These are phyloP conservation scores for Leiothrix lutea DNA, from an alignment of 2,113 vertebrate species.

Conservation along the genomic window DNA sequence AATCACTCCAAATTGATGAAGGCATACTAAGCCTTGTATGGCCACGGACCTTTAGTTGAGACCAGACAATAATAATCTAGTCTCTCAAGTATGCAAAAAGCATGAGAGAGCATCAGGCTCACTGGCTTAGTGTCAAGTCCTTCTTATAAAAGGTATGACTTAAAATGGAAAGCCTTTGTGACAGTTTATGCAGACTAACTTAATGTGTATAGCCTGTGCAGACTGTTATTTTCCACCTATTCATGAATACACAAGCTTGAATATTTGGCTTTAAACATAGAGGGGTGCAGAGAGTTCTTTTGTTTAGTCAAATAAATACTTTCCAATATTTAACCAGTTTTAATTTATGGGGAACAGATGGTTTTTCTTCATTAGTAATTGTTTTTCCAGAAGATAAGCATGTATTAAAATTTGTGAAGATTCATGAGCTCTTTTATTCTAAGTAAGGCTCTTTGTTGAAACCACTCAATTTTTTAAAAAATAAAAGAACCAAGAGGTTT, in stretches of 20 bases:
- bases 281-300: neutral
- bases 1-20: neutral
- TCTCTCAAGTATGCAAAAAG: conserved; percentile 53
- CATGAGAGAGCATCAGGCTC: neutral
- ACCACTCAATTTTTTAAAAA: neutral
- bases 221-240: conserved; percentile 13
- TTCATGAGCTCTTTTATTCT: neutral
- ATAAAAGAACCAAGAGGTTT: neutral
- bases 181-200: conserved; percentile 17
- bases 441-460: neutral
- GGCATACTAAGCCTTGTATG: conserved; percentile 61
- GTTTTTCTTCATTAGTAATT: neutral
- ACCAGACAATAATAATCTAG: conserved; percentile 47
- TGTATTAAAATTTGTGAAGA: neutral
- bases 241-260: neutral
- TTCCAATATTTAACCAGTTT: neutral
- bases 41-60: conserved; percentile 26
- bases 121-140: conserved; percentile 52
- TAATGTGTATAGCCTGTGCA: neutral
- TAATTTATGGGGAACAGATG: neutral
- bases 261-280: neutral
- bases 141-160: conserved; percentile 66
- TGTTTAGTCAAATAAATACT: neutral
- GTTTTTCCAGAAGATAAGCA: neutral
- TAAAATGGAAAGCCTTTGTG: conserved; percentile 65